phyloP scores from a whole-genome alignment of 2,797 vertebrate species.

The Sebastes iracundus region DNA sequence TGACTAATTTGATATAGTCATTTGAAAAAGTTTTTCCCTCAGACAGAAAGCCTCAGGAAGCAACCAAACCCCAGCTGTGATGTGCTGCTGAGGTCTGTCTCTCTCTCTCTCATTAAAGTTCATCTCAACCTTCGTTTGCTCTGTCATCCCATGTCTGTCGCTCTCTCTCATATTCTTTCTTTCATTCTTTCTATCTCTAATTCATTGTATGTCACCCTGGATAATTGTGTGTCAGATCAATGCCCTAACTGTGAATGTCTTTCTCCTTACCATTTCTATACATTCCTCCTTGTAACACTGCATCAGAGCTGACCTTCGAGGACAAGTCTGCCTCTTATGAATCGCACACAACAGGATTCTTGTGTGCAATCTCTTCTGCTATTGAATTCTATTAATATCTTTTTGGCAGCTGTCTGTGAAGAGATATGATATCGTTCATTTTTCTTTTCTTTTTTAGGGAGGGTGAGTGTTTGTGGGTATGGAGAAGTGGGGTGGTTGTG shows the following conservation, averaged over 20 bases:
- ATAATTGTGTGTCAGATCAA: slow-evolving; percentile 45
- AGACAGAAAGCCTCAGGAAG: slow-evolving; percentile 30
- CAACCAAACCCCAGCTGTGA: slow-evolving; percentile 39
- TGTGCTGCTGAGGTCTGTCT: slow-evolving; percentile 26
- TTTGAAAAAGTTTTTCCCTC: slow-evolving; percentile 31
- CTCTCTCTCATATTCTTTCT: not conserved
- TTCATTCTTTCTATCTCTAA: slow-evolving; percentile 24
- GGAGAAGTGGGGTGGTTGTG: slow-evolving; percentile 12
- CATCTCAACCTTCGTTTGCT: slow-evolving; percentile 33
- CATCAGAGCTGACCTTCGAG: slow-evolving; percentile 44
- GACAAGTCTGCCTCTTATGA: slow-evolving; percentile 53
- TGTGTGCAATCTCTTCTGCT: slow-evolving; percentile 55
- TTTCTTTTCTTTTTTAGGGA: slow-evolving; percentile 10
- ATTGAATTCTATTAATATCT: slow-evolving; percentile 69
- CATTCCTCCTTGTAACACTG: slow-evolving; percentile 9
- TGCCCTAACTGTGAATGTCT: slow-evolving; percentile 28
- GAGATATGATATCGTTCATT: slow-evolving; percentile 42
- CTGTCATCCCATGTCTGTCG: not conserved
- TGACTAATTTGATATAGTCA: slow-evolving; percentile 38
- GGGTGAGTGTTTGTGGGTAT: slow-evolving; percentile 15
- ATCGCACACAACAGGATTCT: slow-evolving; percentile 53
- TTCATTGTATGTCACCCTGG: slow-evolving; percentile 37
- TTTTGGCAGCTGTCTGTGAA: slow-evolving; percentile 56
- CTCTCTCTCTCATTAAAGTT: slow-evolving; percentile 50
- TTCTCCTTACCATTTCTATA: slow-evolving; percentile 3